A percentile compares a stretch with the other conserved stretches of the same genome.
Evolutionary conservation across 2,888 invertebrate genomes (phyloP).

Genomic region (Tetrapedia diversipes): DNA sequence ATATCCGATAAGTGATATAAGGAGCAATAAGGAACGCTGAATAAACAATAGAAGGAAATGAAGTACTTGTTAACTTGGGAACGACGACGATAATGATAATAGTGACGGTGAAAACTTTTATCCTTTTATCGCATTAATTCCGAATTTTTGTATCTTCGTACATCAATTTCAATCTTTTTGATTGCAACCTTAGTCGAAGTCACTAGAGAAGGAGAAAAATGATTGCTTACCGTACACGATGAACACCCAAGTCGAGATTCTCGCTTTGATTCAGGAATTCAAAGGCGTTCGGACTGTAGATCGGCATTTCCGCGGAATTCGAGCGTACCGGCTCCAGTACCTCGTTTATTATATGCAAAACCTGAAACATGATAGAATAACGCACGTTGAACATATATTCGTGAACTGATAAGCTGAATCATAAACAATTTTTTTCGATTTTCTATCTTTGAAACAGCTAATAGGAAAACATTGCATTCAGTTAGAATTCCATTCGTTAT

Average conservation of each 20-base stretch:
- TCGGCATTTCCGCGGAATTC: conserved; percentile 84
- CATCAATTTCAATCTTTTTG: no score
- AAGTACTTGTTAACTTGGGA: neutral
- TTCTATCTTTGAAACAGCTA: no score
- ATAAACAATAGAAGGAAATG: neutral
- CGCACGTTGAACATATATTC: neutral
- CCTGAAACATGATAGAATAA: conserved; percentile 84
- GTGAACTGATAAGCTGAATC: no score
- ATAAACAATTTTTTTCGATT: no score
- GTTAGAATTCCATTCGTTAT: no score
- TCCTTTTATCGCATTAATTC: neutral
- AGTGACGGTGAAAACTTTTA: neutral
- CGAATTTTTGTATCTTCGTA: neutral
- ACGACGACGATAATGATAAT: neutral
- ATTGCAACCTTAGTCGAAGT: no score
- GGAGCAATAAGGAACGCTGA: neutral
- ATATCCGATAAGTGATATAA: conserved; percentile 9
- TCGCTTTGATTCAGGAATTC: conserved; percentile 92
- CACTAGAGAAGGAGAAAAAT: neutral
- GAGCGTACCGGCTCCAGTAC: conserved; percentile 90
- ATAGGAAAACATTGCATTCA: no score
- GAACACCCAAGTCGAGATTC: conserved; percentile 88
- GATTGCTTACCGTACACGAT: conserved; percentile 87
- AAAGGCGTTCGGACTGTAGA: conserved; percentile 92
- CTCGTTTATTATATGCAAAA: conserved; percentile 94